Conservation (phyloP, 2,797 vertebrate genomes). For the Thunnus albacares region DNA sequence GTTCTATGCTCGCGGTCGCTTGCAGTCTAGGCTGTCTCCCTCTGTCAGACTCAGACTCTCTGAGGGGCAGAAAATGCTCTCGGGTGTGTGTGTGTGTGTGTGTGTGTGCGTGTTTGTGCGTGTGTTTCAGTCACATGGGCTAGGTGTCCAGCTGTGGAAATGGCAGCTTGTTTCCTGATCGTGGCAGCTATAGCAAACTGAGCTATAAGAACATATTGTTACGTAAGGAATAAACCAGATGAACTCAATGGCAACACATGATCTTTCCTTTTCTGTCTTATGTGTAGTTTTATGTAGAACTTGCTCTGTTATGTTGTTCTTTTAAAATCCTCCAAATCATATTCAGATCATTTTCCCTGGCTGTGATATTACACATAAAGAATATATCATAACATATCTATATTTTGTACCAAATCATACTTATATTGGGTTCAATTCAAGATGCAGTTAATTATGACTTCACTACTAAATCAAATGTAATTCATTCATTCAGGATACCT, state of each 20-base stretch:
- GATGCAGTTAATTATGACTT: not conserved
- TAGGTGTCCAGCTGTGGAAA: constrained; percentile 44
- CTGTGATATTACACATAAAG: not conserved
- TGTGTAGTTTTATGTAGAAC: not conserved
- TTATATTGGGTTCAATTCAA: not conserved
- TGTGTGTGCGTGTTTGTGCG: constrained; percentile 9
- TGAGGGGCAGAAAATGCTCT: not conserved
- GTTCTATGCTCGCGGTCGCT: constrained; percentile 9
- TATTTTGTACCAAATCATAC: not conserved
- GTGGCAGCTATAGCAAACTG: constrained; percentile 1
- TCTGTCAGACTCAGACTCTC: constrained; percentile 28
- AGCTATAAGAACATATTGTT: constrained; percentile 48
- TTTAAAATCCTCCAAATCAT: not conserved
- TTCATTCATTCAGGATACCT: not conserved
- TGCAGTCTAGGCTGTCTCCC: not conserved
- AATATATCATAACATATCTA: not conserved
- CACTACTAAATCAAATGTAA: not conserved
- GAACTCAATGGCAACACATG: not conserved
- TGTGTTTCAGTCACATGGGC: constrained; percentile 9
- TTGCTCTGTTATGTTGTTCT: not conserved
- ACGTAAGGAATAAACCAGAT: constrained; percentile 28
- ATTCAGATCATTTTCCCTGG: not conserved
- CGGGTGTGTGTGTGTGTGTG: not conserved
- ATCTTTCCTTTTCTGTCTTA: not conserved
- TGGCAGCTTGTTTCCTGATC: constrained; percentile 20